Conservation (phyloP, 2,113 vertebrate species). For the Lepisosteus osseus region DNA sequence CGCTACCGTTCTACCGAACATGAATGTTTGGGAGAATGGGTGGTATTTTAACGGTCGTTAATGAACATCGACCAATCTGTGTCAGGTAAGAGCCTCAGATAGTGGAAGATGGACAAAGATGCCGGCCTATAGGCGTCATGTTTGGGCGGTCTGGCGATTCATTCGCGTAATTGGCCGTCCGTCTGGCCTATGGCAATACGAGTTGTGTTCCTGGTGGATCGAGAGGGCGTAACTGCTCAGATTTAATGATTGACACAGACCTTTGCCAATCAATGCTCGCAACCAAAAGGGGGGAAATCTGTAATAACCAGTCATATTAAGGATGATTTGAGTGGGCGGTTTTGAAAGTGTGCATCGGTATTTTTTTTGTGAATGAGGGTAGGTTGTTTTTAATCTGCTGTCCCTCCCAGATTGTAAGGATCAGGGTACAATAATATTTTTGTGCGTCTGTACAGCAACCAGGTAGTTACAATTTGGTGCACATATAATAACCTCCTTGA, state of each 20-base stretch:
- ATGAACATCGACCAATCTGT: constrained; percentile 14
- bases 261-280: constrained; percentile 11
- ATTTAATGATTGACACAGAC: constrained; percentile 5
- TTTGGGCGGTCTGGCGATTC: not conserved
- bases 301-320: constrained; percentile 11
- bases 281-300: constrained; percentile 18
- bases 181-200: constrained; percentile 12
- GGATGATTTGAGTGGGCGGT: constrained; percentile 8
- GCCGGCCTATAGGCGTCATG: constrained; percentile 9
- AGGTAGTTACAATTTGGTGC: too few species aligned
- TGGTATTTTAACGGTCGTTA: constrained; percentile 6
- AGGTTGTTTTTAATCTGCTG: not conserved
- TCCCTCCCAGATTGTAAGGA: not conserved
- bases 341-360: not conserved
- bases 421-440: too few species aligned
- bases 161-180: constrained; percentile 11
- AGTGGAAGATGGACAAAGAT: constrained; percentile 5
- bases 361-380: constrained; percentile 31
- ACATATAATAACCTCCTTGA: too few species aligned
- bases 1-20: constrained; percentile 5
- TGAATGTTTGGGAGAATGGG: not conserved
- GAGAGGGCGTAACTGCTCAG: constrained; percentile 15
- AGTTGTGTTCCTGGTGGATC: constrained; percentile 14
- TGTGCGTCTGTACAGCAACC: too few species aligned
- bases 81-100: constrained; percentile 1